Conservation (phyloP, 2,888 invertebrate genomes). For the Pollenia labialis region DNA sequence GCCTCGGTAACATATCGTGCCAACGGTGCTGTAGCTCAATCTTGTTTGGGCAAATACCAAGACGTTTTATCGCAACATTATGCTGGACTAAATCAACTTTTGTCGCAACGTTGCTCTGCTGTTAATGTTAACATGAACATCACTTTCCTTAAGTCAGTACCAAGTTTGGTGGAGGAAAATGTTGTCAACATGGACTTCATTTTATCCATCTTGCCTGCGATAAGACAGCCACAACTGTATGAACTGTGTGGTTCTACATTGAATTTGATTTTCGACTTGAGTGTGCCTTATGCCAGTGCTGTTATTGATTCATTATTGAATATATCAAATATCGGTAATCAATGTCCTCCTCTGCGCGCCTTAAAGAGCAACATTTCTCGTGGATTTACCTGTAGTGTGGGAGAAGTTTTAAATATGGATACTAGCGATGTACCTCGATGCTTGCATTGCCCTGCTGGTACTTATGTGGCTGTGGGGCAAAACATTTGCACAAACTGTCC, state of each 20-base stretch:
- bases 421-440: slow-evolving; percentile 96
- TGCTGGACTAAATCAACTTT: slow-evolving; percentile 89
- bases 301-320: slow-evolving; percentile 95
- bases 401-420: slow-evolving; percentile 97
- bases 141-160: slow-evolving; percentile 92
- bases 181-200: slow-evolving; percentile 95
- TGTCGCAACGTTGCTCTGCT: slow-evolving; percentile 96
- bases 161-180: slow-evolving; percentile 93
- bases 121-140: slow-evolving; percentile 98
- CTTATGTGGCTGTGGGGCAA: slow-evolving; percentile 95
- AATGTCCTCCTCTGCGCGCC: slow-evolving; percentile 95
- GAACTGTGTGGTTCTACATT: slow-evolving; percentile 97
- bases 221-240: slow-evolving; percentile 95
- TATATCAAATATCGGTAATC: slow-evolving; percentile 94
- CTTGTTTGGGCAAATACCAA: slow-evolving; percentile 93
- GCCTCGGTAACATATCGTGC: slow-evolving; percentile 94
- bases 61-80: slow-evolving; percentile 93
- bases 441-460: slow-evolving; percentile 98
- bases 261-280: slow-evolving; percentile 96
- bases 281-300: slow-evolving; percentile 95
- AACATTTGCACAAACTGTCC: slow-evolving; percentile 96
- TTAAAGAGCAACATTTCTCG: slow-evolving; percentile 92
- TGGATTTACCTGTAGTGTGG: slow-evolving; percentile 96
- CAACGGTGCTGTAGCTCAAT: slow-evolving; percentile 93
- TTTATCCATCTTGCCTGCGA: slow-evolving; percentile 93